phyloP scores from a whole-genome alignment of 2,113 vertebrate species.

The cat (Felis catus) region DNA sequence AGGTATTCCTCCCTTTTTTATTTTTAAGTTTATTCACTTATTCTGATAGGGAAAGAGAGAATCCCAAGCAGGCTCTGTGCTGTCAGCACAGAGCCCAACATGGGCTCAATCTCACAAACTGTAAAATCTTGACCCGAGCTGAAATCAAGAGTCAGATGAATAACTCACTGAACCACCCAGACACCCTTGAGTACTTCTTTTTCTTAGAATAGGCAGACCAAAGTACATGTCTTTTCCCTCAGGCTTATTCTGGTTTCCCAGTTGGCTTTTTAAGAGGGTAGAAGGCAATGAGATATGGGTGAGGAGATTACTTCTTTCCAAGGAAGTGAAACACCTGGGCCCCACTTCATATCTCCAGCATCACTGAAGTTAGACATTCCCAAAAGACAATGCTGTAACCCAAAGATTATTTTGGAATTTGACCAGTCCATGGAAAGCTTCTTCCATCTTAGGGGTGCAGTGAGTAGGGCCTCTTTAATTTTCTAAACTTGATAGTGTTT shows the following conservation, averaged over 20 bases:
- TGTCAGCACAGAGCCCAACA: too few species aligned
- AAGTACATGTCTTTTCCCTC: background rate
- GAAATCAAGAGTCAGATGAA: too few species aligned
- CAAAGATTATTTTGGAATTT: constrained; percentile 9
- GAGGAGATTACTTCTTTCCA: background rate
- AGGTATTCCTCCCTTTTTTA: too few species aligned
- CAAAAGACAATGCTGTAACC: background rate
- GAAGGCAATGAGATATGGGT: background rate
- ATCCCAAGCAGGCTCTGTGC: too few species aligned
- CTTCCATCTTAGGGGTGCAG: background rate
- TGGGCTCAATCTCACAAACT: too few species aligned
- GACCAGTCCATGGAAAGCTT: background rate
- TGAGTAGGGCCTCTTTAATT: background rate
- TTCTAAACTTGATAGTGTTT: background rate
- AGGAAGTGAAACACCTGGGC: background rate
- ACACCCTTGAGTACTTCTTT: background rate
- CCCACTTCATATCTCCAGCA: background rate
- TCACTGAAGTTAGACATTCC: background rate
- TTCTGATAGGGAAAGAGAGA: too few species aligned
- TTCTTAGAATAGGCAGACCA: background rate
- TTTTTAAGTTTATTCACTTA: too few species aligned
- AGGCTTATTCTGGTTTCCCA: background rate
- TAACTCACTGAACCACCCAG: too few species aligned
- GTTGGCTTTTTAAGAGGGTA: background rate
- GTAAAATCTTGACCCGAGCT: too few species aligned